Base-by-base conservation (phyloP, 1,140 invertebrate species). In the Lithobius niger region DNA sequence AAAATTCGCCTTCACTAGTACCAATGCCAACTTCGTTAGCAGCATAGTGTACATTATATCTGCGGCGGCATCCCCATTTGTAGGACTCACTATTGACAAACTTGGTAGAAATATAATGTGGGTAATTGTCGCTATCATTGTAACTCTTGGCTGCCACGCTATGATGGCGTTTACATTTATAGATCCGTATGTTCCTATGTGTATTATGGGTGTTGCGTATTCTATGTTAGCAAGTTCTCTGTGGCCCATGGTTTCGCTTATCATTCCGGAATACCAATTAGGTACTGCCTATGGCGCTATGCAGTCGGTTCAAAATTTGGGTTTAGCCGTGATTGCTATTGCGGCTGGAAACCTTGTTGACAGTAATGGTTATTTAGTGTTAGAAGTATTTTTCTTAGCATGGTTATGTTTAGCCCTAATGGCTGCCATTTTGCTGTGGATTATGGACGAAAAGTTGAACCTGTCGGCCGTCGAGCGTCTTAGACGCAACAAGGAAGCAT, bases 231-330 rank as follows among this genome's bases (percentile, higher is more conserved):
- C 94, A 0, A 91, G 88, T 73, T 87, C 89, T 52, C 71, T 98
- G 15, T 98, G 95, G 94, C 94, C 94, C 4, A 74, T 98, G 64
- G 89, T 97, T 25, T 81, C 93, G 1, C 73, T 95, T 21, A 82
- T 97, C 57, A 84, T 96, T 56, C 88, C 88, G 6, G 84, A 94
- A 68, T 82, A 91, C 74, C 91, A 97, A 70, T 71, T 97, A 25
- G 94, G 93, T 50, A 96, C 93, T 45, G 94, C 94, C 21, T 98
- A 96, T 77, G 95, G 95, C 65, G 88, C 85, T 58, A 95, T 94
- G 70, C 92, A 97, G 72, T 81, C 93, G 47, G 78, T 97, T 36
- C 93, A 97, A 75, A 98, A 98, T 73, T 74, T 96, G 27, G 95
- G 94, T 27, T 70, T 97, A 28, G 93, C 90, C 40, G 77, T 92